Percentiles rank a stretch among this genome's conserved stretches.
Evolutionary conservation across 2,888 invertebrate species (phyloP).

Genomic region (Epirrhoe alternata): DNA sequence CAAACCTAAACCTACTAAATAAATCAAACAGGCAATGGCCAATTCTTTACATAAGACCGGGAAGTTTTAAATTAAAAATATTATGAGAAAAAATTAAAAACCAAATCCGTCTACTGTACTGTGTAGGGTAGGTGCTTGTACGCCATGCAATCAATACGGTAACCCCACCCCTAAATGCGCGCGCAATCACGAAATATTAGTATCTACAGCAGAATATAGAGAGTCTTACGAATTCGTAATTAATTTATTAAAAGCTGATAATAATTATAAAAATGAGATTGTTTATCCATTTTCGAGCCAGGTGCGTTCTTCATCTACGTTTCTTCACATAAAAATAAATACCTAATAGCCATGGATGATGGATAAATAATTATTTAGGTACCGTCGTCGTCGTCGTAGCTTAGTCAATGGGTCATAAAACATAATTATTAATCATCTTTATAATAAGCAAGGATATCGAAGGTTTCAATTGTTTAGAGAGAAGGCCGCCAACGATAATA

Average conservation of each 20-base stretch:
- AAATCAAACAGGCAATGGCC: neutral
- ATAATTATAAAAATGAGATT: no score
- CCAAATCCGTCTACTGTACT: constrained; percentile 39
- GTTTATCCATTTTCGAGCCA: no score
- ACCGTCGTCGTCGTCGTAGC: no score
- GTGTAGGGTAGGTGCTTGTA: constrained; percentile 52
- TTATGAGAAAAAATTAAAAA: constrained; percentile 17
- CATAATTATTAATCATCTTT: neutral
- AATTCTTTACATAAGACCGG: neutral
- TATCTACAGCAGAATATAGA: neutral
- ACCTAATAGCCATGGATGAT: neutral
- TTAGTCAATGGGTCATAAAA: no score
- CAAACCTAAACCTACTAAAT: neutral
- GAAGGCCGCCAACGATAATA: neutral
- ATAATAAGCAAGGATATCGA: neutral
- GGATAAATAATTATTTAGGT: neutral
- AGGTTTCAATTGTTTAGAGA: no score
- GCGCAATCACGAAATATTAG: constrained; percentile 57
- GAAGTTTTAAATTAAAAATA: no score
- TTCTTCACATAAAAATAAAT: no score
- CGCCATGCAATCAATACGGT: constrained; percentile 70
- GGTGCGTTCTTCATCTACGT: no score
- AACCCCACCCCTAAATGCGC: constrained; percentile 70
- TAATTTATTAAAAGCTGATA: neutral
- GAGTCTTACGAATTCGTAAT: neutral